These are phyloP conservation scores for rabbit (Oryctolagus cuniculus) DNA, from an alignment of 2,113 vertebrate genomes.

Conservation along the genomic window mOryCun1.1 NC_091438.1:82436001-82436500, in stretches of 20 bases:
- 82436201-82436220: background rate
- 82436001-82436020: too few relatives aligned
- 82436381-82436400: constrained; percentile 54
- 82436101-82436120: constrained; percentile 12
- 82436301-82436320: constrained; percentile 44
- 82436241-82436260: background rate
- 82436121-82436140: constrained; percentile 29
- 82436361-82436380: background rate
- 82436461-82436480: constrained; percentile 20
- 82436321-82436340: background rate
- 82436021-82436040: too few relatives aligned
- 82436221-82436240: constrained; percentile 50
- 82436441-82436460: constrained; percentile 18
- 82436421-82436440: constrained; percentile 1
- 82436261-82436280: background rate
- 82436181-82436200: background rate
- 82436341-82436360: background rate
- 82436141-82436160: constrained; percentile 43
- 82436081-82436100: constrained; percentile 25
- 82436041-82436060: too few relatives aligned
- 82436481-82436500: constrained; percentile 62
- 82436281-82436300: background rate
- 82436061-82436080: too few relatives aligned
- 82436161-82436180: background rate
- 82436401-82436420: constrained; percentile 36